Conservation (phyloP, 2,113 vertebrate species). For the Tamias sibiricus region DNA sequence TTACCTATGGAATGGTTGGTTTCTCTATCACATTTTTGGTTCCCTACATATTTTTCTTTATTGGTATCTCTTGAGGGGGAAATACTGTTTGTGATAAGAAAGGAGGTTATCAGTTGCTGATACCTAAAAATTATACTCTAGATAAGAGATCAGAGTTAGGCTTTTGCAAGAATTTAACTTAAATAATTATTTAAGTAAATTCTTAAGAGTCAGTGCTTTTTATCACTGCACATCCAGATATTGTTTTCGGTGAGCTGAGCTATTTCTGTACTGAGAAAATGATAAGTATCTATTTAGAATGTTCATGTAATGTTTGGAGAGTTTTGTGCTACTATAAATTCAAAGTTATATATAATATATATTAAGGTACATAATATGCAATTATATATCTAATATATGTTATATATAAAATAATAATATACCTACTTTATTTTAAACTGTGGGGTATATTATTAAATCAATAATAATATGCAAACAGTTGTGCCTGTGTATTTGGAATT, state of each 20-base stretch:
- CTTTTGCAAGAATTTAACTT: constrained; percentile 79
- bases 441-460: constrained; percentile 68
- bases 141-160: constrained; percentile 72
- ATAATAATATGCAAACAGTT: constrained; percentile 79
- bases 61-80: constrained; percentile 90
- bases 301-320: constrained; percentile 65
- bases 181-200: constrained; percentile 81
- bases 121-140: constrained; percentile 72
- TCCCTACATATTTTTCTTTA: constrained; percentile 90
- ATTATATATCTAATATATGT: constrained; percentile 73
- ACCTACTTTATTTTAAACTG: constrained; percentile 53
- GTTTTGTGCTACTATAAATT: constrained; percentile 78
- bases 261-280: constrained; percentile 67
- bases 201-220: constrained; percentile 78
- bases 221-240: constrained; percentile 76
- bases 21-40: constrained; percentile 93
- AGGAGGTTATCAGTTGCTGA: constrained; percentile 58
- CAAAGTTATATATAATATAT: constrained; percentile 75
- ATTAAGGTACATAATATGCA: constrained; percentile 59
- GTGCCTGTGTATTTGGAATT: constrained; percentile 72
- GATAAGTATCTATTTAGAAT: constrained; percentile 81
- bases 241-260: constrained; percentile 59
- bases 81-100: background rate
- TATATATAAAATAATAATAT: constrained; percentile 72
- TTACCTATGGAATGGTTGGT: constrained; percentile 94